Evolutionary conservation across 2,113 vertebrate species (phyloP).

Genomic region (Anoura caudifer): DNA sequence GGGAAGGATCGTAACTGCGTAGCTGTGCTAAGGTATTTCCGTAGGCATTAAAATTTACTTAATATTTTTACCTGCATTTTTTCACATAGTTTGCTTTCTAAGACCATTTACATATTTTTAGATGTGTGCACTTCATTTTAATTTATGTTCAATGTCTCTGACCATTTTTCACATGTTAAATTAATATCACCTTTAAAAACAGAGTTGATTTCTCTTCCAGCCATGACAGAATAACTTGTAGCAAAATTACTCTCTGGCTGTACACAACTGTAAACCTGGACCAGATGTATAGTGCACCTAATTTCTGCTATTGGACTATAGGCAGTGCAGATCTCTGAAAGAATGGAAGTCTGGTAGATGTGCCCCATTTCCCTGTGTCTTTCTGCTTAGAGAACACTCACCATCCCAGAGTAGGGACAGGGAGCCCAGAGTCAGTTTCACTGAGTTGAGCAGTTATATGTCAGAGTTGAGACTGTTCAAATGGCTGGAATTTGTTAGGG

Average conservation of each 20-base stretch:
- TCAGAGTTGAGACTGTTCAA: background rate
- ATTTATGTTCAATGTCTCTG: conserved; percentile 29
- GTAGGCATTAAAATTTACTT: background rate
- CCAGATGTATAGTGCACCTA: background rate
- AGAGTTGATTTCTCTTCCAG: background rate
- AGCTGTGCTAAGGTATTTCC: background rate
- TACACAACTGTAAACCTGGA: background rate
- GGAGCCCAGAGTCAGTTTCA: background rate
- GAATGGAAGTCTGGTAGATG: background rate
- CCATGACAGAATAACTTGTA: background rate
- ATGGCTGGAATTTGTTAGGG: background rate
- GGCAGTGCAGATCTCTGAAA: background rate
- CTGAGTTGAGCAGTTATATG: background rate
- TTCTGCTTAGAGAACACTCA: background rate
- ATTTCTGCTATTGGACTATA: background rate
- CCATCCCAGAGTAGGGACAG: background rate
- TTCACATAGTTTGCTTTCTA: conserved; percentile 7
- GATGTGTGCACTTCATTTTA: background rate
- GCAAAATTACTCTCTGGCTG: background rate
- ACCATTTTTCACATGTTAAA: conserved; percentile 16
- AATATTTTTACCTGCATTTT: conserved; percentile 42
- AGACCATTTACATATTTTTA: conserved; percentile 14
- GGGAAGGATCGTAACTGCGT: background rate
- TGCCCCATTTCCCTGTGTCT: background rate
- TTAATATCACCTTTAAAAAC: conserved; percentile 50